Evolutionary conservation across 2,888 invertebrate genomes (phyloP).

Genomic region (Ferdinandea cuprea): DNA sequence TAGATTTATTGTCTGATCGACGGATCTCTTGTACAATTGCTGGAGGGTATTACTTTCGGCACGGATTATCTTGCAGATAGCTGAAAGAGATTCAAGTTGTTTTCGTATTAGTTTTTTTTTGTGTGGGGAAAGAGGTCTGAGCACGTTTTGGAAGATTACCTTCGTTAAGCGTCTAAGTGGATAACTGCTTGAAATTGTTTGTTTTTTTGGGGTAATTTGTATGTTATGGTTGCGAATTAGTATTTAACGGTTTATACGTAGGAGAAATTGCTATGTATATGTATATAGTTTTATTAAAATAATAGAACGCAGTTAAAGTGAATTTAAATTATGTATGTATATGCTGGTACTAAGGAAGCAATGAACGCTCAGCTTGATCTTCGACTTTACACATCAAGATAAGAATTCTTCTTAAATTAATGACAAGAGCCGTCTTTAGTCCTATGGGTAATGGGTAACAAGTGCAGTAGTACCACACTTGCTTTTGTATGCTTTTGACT

Average conservation of each 20-base stretch:
- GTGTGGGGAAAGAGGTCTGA: background rate
- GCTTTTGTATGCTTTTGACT: too few relatives aligned
- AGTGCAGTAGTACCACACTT: too few relatives aligned
- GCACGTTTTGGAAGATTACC: constrained; percentile 21
- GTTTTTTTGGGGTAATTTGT: constrained; percentile 14
- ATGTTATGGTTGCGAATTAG: constrained; percentile 43
- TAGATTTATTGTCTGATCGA: constrained; percentile 32
- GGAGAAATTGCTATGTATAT: constrained; percentile 51
- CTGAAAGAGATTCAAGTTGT: background rate
- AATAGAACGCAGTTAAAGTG: too few relatives aligned
- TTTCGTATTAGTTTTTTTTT: background rate
- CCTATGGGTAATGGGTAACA: too few relatives aligned
- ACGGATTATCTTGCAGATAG: constrained; percentile 10
- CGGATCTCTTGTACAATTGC: constrained; percentile 11
- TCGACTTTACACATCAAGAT: too few relatives aligned
- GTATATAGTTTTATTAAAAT: constrained; percentile 38
- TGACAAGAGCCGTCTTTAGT: too few relatives aligned
- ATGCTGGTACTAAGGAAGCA: too few relatives aligned
- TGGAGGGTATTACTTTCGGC: constrained; percentile 2
- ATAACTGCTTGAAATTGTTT: constrained; percentile 43
- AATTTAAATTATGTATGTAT: too few relatives aligned
- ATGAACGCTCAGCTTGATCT: too few relatives aligned
- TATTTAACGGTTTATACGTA: constrained; percentile 2
- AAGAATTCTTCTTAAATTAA: too few relatives aligned
- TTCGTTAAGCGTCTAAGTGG: constrained; percentile 56